Conservation (phyloP, 2,888 invertebrate genomes). For the Amblyteles armatorius region DNA sequence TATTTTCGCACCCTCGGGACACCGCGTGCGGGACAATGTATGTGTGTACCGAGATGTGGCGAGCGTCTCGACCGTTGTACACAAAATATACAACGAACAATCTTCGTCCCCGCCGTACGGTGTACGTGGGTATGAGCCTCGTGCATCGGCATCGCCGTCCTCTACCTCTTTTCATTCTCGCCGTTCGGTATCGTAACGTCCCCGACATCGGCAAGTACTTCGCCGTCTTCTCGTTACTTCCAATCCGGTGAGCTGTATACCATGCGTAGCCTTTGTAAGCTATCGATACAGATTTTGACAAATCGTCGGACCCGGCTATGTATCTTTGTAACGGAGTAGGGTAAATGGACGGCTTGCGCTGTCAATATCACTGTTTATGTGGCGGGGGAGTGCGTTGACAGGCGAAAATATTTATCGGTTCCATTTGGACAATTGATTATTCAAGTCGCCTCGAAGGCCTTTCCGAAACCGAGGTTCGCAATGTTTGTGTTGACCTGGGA, state of each 20-base stretch:
- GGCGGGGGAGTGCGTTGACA: too few relatives aligned
- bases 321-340: conserved; percentile 14
- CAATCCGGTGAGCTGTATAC: not conserved
- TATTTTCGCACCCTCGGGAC: conserved; percentile 54
- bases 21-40: not conserved
- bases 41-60: conserved; percentile 1
- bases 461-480: too few relatives aligned
- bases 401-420: too few relatives aligned
- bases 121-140: conserved; percentile 16
- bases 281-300: conserved; percentile 32
- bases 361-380: not conserved
- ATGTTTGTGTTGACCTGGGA: too few relatives aligned
- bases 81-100: conserved; percentile 42
- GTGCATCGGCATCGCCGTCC: not conserved
- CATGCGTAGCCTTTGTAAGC: not conserved
- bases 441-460: not conserved
- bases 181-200: not conserved
- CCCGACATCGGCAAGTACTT: not conserved
- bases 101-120: conserved; percentile 28
- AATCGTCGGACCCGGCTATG: conserved; percentile 9
- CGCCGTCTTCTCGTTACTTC: conserved; percentile 3
- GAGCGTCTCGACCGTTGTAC: conserved; percentile 33
- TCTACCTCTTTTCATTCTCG: not conserved
- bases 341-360: not conserved
- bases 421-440: not conserved